phyloP scores from a whole-genome alignment of 2,797 vertebrate species.

The Scolopax bukidnonensis region DNA sequence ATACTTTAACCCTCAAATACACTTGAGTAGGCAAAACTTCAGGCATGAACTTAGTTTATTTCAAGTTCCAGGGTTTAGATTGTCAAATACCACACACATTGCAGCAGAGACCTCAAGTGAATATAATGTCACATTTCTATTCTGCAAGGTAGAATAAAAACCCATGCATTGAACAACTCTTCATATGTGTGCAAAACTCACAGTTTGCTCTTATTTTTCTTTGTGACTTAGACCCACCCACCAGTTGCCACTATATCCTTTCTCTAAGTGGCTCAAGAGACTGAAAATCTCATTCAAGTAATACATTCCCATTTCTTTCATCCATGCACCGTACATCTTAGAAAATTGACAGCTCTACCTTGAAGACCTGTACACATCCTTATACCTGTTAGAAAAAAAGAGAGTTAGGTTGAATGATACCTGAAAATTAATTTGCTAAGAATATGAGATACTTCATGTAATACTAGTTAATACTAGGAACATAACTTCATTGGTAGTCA shows the following conservation, averaged over 20 bases:
- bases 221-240: neutral
- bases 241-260: neutral
- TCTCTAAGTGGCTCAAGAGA: neutral
- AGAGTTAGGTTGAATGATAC: slow-evolving; percentile 13
- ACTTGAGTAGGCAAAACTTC: neutral
- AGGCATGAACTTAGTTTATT: neutral
- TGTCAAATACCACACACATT: neutral
- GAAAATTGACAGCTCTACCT: neutral
- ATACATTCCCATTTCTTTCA: neutral
- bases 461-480: neutral
- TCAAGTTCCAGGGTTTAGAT: neutral
- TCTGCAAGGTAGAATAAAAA: neutral
- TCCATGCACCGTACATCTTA: neutral
- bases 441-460: slow-evolving; percentile 31
- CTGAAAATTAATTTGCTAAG: slow-evolving; percentile 9
- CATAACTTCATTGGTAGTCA: neutral
- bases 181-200: neutral
- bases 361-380: neutral
- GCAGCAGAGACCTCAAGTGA: neutral
- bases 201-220: neutral
- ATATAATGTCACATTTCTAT: neutral
- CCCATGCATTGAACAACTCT: rapidly evolving
- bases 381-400: neutral
- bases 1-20: neutral
- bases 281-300: neutral